phyloP scores from a whole-genome alignment of 1,140 invertebrate species.

The Ceratosolen solmsi region DNA sequence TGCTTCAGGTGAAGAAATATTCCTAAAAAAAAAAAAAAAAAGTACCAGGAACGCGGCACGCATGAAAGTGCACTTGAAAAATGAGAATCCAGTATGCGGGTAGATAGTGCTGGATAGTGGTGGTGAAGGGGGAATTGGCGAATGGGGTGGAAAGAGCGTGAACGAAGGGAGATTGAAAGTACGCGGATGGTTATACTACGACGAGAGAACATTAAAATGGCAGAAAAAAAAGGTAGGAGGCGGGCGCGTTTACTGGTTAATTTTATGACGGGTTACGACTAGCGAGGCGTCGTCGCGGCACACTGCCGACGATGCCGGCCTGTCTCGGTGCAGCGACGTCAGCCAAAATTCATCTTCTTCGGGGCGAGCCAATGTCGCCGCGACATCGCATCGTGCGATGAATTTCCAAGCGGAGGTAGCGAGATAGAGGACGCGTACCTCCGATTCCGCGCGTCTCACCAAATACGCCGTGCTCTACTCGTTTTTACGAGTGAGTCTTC shows the following conservation, averaged over 20 bases:
- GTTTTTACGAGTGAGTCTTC: slow-evolving; percentile 1
- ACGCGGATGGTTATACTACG: too few relatives aligned
- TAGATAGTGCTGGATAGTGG: too few relatives aligned
- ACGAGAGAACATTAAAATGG: too few relatives aligned
- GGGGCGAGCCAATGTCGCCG: background rate
- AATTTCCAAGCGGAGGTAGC: background rate
- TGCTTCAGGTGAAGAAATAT: too few relatives aligned
- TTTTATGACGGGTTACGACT: background rate
- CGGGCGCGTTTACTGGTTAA: background rate
- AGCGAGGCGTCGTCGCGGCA: background rate
- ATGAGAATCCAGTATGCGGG: too few relatives aligned
- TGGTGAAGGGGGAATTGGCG: too few relatives aligned
- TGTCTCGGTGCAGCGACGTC: background rate
- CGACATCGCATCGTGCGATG: background rate
- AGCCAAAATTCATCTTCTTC: slow-evolving; percentile 22
- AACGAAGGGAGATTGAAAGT: too few relatives aligned
- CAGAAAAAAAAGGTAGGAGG: too few relatives aligned
- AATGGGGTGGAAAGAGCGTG: too few relatives aligned
- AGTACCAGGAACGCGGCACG: too few relatives aligned
- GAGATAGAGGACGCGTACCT: background rate
- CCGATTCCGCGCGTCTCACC: background rate
- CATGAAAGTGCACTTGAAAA: too few relatives aligned
- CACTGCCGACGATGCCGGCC: background rate
- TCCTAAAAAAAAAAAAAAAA: too few relatives aligned
- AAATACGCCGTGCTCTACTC: background rate